Evolutionary conservation across 2,797 vertebrate species (phyloP), one percentile per base, ranked within the genome.

Genomic region (Pelodytes ibericus): DNA sequence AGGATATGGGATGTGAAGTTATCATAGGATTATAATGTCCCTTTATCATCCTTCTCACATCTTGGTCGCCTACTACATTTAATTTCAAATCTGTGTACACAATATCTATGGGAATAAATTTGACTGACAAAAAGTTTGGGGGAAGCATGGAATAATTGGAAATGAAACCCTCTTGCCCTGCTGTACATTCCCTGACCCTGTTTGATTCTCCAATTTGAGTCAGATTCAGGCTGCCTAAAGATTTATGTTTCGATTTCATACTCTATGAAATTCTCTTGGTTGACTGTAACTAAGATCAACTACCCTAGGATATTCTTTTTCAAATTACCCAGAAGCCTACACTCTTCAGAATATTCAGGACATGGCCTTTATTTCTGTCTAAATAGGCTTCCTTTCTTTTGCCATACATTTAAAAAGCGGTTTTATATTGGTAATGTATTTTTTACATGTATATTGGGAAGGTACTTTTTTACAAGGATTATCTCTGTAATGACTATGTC

Each of bases 1-100:
- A 44, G 41, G 24, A 77, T 27, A 49, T 3, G 7, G 36, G 24
- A 44, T 25, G 4, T 26, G 36, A 22, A 25, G 7, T 26, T 41
- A 44, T 25, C 20, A 64, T 2, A 53, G 49, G 49, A 53, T 53
- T 53, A 53, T 53, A 53, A 53, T 24, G 49, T 24, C 22, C 7
- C 49, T 53, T 24, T 53, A 53, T 53, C 49, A 53, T 53, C 22
- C 5, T 53, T 53, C 49, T 24, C 49, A 22, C 49, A 53, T 53
- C n/a, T 18, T 16, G 2, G 16, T 22, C 49, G 3, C 16, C 16
- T 20, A 3, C 49, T 53, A 22, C 15, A 53, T 53, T 53, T 22
- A 22, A 1, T 53, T 53, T 53, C 8, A 53, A 53, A 7, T 13
- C n/a, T 53, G 49, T 53, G n/a, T 53, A 53, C 20, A 53, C 49